Evolutionary conservation across 2,888 invertebrate species (phyloP), one percentile per base, ranked within the genome.

Genomic region (Eristalis intricaria): DNA sequence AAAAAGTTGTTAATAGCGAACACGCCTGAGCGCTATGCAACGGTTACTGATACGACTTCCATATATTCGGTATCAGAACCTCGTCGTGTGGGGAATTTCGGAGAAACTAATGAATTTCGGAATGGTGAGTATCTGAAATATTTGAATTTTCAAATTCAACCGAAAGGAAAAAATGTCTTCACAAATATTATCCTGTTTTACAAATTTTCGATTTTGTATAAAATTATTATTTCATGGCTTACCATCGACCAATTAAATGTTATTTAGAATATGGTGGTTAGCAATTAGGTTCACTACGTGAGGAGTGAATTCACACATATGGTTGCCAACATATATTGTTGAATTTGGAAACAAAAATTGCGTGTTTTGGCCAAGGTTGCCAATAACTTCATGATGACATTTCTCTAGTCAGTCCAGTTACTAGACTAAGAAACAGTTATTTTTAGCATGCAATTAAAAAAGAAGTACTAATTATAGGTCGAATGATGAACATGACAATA

Each of bases 21-120:
- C 66, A 35, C 76, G 79, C 84, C 88, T 63, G 29, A 63, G 19
- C 32, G 32, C 19, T 88, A 88, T 88, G 88, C 88, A 84, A 81
- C 76, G 56, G 23, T 68, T 66, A 63, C 61, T 7, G 61, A 68
- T 29, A 56, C 1, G 60, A 8, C 23, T 64, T 70, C 74, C 26
- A 50, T 35, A 56, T 50, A 80, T 56, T 84, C 76, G 50, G 50
- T 63, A 13, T 56, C 66, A 19, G 58, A 81, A 81, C 80, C 84
- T 43, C 11, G 8, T 4, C 22, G n/a, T 65, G 80, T 84, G 84
- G 88, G 84, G 88, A 80, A 84, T 81, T 81, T 77, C 23, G 60
- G 40, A 74, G 11, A 29, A 5, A 23, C 10, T 19, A 22, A 77
- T 38, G 32, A 29, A 0, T 73, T 74, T 80, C 73, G 69, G 65